Evolutionary conservation across 2,113 vertebrate genomes (phyloP).

Genomic region (Sander lucioperca): DNA sequence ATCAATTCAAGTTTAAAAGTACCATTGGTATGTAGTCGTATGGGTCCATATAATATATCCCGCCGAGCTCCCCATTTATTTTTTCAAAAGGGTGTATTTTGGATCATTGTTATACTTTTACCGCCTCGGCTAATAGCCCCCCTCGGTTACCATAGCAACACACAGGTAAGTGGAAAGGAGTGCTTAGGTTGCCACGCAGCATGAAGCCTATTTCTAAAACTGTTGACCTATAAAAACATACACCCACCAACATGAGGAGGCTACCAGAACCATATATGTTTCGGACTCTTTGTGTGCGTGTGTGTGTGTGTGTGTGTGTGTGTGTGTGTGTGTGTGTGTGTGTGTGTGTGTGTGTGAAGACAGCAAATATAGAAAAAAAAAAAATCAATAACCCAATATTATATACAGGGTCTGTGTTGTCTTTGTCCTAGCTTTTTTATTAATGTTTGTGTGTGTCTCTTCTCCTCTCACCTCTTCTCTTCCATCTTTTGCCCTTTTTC

Average conservation of each 20-base stretch:
- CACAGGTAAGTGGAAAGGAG: slow-evolving; percentile 77
- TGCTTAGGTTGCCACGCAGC: slow-evolving; percentile 67
- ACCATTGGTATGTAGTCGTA: slow-evolving; percentile 19
- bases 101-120: slow-evolving; percentile 65
- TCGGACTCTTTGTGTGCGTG: slow-evolving; percentile 11
- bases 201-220: slow-evolving; percentile 73
- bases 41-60: slow-evolving; percentile 25
- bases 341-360: slow-evolving; percentile 4
- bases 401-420: slow-evolving; percentile 18
- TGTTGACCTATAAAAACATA: slow-evolving; percentile 79
- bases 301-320: not conserved
- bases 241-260: slow-evolving; percentile 68
- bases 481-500: not conserved
- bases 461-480: slow-evolving; percentile 1
- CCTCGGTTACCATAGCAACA: slow-evolving; percentile 79
- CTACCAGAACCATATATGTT: slow-evolving; percentile 40
- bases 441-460: not conserved
- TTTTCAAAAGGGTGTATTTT: slow-evolving; percentile 55
- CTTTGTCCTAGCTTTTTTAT: slow-evolving; percentile 20
- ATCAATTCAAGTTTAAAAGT: slow-evolving; percentile 53
- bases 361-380: slow-evolving; percentile 20
- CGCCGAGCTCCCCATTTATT: slow-evolving; percentile 42
- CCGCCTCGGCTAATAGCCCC: slow-evolving; percentile 65
- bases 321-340: slow-evolving; percentile 21
- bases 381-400: slow-evolving; percentile 34